Conservation (phyloP, 2,888 invertebrate species). For the Folsomia manolachei region DNA sequence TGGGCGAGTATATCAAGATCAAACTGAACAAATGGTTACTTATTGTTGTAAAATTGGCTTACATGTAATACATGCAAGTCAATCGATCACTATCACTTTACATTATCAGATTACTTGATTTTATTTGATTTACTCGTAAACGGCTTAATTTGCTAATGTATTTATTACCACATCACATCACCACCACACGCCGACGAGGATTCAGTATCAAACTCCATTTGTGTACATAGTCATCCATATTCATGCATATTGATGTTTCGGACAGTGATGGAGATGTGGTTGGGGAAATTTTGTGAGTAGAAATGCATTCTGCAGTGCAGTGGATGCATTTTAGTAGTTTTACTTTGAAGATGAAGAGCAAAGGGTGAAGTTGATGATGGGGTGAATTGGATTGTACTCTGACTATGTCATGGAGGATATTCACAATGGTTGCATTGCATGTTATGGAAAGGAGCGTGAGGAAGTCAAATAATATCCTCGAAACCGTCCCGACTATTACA, state of each 20-base stretch:
- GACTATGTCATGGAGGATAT: no score
- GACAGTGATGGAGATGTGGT: neutral
- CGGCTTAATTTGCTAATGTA: neutral
- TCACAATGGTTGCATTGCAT: neutral
- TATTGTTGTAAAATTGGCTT: neutral
- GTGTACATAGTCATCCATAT: neutral
- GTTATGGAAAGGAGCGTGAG: slow-evolving; percentile 3
- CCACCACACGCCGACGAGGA: no score
- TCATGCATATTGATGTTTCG: neutral
- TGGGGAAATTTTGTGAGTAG: neutral
- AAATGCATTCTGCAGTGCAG: no score
- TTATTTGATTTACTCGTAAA: neutral
- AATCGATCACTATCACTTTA: neutral
- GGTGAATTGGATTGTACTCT: neutral
- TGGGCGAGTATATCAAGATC: neutral
- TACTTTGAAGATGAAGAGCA: neutral
- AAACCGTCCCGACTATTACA: neutral
- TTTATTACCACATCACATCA: no score
- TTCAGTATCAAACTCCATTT: no score
- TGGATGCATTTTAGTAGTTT: neutral
- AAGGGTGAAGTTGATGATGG: neutral
- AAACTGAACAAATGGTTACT: neutral
- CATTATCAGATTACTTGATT: neutral
- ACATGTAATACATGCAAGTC: no score
- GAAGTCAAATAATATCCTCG: neutral